Conservation (phyloP, 2,888 invertebrate species). For the Archips crataeganus region DNA sequence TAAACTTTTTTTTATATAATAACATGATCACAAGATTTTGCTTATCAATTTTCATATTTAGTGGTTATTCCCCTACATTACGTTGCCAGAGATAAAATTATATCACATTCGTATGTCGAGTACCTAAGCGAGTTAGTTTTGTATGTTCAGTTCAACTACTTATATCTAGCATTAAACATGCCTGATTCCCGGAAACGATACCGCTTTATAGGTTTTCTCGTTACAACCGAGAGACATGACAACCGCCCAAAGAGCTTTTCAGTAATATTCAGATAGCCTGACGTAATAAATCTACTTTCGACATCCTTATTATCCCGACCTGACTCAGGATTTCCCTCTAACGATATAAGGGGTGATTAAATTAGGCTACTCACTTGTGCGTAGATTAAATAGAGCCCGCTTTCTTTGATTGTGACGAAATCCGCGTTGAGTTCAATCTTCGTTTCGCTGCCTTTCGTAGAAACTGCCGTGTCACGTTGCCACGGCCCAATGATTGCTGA, state of each 20-base stretch:
- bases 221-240: background rate
- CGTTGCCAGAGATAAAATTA: background rate
- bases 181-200: too few relatives aligned
- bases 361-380: conserved; percentile 65
- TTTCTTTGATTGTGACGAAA: conserved; percentile 68
- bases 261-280: background rate
- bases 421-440: conserved; percentile 65
- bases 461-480: conserved; percentile 69
- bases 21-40: background rate
- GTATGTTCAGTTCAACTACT: too few relatives aligned
- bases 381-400: conserved; percentile 75
- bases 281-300: conserved; percentile 2
- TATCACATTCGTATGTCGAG: too few relatives aligned
- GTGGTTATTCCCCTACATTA: background rate
- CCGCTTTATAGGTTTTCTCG: background rate
- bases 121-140: too few relatives aligned
- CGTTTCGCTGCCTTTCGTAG: conserved; percentile 68
- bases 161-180: too few relatives aligned
- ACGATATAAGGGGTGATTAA: background rate
- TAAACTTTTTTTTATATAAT: too few relatives aligned
- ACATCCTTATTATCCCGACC: background rate
- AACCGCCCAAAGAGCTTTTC: background rate
- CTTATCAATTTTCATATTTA: background rate
- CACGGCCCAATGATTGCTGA: conserved; percentile 75
- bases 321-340: background rate